These are phyloP conservation scores for Psilopogon haemacephalus DNA, from an alignment of 2,113 vertebrate genomes.

Conservation along the genomic window DNA sequence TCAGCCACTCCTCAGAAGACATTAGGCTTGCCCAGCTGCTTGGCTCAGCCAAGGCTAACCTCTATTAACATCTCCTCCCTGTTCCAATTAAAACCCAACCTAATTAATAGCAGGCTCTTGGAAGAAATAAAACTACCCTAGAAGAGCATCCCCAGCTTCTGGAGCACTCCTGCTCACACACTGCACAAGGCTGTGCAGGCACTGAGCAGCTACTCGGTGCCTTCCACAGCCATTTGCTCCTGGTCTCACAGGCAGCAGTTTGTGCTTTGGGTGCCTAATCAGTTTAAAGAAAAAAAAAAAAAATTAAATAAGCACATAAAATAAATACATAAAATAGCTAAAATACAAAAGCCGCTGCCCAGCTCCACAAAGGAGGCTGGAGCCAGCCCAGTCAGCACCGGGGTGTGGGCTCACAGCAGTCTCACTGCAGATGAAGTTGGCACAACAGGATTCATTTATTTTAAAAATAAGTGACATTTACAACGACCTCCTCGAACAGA, in stretches of 20 bases:
- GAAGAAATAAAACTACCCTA: too few relatives aligned
- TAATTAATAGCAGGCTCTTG: too few relatives aligned
- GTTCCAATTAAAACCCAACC: neutral
- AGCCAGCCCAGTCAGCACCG: neutral
- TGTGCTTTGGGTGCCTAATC: neutral
- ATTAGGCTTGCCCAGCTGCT: neutral
- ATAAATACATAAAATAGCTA: neutral
- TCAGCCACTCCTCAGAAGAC: neutral
- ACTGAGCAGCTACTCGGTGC: neutral
- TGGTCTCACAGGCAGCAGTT: neutral
- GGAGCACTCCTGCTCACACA: too few relatives aligned
- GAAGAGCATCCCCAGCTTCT: too few relatives aligned
- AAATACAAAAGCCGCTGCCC: neutral
- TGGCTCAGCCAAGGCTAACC: neutral
- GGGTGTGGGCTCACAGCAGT: neutral
- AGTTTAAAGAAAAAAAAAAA: neutral
- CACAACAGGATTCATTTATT: conserved; percentile 67
- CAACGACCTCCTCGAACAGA: conserved; percentile 9
- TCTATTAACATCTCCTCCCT: neutral
- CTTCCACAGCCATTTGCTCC: neutral
- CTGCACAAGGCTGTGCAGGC: neutral
- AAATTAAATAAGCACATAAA: too few relatives aligned
- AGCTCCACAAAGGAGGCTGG: neutral
- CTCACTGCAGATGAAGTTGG: neutral
- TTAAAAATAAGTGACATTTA: conserved; percentile 47